Percentiles rank a stretch among this genome's conserved stretches.
Evolutionary conservation across 2,797 vertebrate genomes (phyloP).

Genomic region (Erethizon dorsatum): DNA sequence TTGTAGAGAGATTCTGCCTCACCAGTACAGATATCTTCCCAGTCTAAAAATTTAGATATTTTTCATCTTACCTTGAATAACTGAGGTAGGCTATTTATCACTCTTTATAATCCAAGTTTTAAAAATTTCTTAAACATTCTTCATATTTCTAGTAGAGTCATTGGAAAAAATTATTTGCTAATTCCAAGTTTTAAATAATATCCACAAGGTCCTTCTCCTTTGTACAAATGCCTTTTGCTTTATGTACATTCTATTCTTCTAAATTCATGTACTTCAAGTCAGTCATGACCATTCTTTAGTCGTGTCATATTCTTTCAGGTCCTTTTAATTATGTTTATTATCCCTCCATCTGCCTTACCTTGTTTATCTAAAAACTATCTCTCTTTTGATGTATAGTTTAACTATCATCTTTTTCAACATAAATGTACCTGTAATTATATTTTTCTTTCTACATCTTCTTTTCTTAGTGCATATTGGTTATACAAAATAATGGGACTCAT

Average conservation of each 20-base stretch:
- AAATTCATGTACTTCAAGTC: not conserved
- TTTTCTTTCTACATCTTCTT: not conserved
- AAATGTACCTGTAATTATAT: not conserved
- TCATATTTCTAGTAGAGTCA: not conserved
- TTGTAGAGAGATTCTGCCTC: not conserved
- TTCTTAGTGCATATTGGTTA: not conserved
- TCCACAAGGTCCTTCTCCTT: not conserved
- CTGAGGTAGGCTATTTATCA: not conserved
- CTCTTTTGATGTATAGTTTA: not conserved
- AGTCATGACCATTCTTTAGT: not conserved
- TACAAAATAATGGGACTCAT: not conserved
- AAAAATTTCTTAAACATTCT: not conserved
- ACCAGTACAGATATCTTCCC: not conserved
- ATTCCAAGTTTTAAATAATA: not conserved
- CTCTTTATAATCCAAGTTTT: not conserved
- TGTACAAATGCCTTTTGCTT: not conserved
- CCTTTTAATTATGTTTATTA: not conserved
- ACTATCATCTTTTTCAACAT: not conserved
- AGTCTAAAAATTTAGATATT: not conserved
- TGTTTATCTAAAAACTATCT: not conserved
- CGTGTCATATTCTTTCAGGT: not conserved
- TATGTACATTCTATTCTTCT: not conserved
- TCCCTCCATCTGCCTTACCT: not conserved
- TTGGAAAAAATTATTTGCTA: not conserved
- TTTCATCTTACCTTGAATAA: not conserved